Evolutionary conservation across 2,888 invertebrate genomes (phyloP), one percentile per base, ranked within the genome.

Genomic region (Drosophila limbata): DNA sequence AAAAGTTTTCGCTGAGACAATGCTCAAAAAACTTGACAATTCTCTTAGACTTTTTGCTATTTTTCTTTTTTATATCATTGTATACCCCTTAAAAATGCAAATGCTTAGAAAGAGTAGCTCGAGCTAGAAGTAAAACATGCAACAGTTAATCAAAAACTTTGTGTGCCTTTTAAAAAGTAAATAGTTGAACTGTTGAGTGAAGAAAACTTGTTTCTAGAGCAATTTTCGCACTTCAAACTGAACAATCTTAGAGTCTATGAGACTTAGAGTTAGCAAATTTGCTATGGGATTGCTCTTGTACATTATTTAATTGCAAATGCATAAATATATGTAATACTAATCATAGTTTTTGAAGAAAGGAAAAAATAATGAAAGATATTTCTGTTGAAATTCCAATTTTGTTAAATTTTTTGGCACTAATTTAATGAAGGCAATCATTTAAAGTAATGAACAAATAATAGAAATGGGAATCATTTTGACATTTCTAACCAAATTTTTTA

Each of bases 1-100:
- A 64, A 78, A 77, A 66, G 69, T 57, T 59, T 73, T 68, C 40
- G 25, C 40, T 37, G 44, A 69, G 67, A 77, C 64, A 69, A 69
- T 63, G 47, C 47, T 25, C 19, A 56, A 60, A 57, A 63, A 57
- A 60, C 66, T 79, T 71, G 77, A 76, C 53, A 77, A 50, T 67
- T 69, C 19, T 31, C 75, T 21, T 47, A 60, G 19, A 56, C 51
- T 45, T 63, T 40, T 55, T 39, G 50, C 55, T 44, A 35, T 28
- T 45, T 45, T 45, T 31, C 19, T 37, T 53, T 37, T 42, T 53
- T 4, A 4, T n/a, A 35, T 55, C 21, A 33, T 19, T 13, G 33
- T 50, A 55, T 73, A 74, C 48, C 50, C 59, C 40, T 35, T 44
- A 33, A 8, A 10, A 17, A 8, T 37, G 51, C 19, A 35, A 50